Conservation (phyloP, 2,888 invertebrate genomes). For the Pristionchus maxplancki region DNA sequence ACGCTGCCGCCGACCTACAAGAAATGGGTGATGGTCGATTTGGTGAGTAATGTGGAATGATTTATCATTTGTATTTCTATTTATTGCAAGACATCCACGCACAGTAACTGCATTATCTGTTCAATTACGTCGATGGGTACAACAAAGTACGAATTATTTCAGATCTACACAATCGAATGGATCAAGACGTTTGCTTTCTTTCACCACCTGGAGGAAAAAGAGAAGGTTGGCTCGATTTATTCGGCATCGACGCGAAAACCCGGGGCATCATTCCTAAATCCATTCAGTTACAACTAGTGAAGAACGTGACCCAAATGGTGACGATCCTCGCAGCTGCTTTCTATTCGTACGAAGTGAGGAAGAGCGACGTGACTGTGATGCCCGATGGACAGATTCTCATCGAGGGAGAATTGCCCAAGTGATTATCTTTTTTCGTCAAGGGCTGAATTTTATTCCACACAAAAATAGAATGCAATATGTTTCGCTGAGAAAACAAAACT, state of each 20-base stretch:
- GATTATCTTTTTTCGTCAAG: not conserved
- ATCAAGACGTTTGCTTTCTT: constrained; percentile 37
- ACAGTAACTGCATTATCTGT: too few species aligned
- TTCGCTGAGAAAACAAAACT: too few species aligned
- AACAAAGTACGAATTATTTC: not conserved
- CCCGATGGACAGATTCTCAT: constrained; percentile 1
- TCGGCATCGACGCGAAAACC: too few species aligned
- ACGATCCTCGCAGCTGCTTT: not conserved
- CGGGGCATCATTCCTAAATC: too few species aligned
- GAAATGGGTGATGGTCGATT: constrained; percentile 18
- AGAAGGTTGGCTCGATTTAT: constrained; percentile 28
- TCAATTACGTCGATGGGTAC: too few species aligned
- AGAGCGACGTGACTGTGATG: constrained; percentile 6
- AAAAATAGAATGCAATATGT: too few species aligned
- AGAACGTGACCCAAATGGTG: constrained; percentile 30
- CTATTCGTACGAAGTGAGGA: not conserved
- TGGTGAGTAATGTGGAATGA: not conserved
- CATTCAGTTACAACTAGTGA: not conserved
- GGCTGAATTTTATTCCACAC: too few species aligned
- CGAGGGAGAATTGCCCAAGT: constrained; percentile 1
- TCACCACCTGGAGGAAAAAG: not conserved
- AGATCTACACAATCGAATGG: constrained; percentile 34
- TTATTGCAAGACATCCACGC: too few species aligned
- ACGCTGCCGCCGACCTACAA: not conserved
- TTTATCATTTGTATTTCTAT: not conserved